Conservation (phyloP, 2,797 vertebrate species). For the Peromyscus eremicus region DNA sequence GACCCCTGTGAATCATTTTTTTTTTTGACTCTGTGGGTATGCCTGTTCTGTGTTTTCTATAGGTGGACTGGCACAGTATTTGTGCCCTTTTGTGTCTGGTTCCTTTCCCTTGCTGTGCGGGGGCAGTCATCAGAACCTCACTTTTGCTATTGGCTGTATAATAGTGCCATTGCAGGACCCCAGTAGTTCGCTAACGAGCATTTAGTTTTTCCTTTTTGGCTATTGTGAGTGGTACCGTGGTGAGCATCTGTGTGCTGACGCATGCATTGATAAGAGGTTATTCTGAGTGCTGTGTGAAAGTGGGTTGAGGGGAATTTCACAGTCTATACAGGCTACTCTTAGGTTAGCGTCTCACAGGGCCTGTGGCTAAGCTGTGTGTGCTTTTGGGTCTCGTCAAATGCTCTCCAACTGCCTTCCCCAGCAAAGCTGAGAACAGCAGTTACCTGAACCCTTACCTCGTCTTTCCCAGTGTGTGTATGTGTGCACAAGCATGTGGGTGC, state of each 20-base stretch:
- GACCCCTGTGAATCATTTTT: neutral
- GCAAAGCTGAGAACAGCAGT: neutral
- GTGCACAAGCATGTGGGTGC: neutral
- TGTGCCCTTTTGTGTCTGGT: neutral
- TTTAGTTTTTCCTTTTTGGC: neutral
- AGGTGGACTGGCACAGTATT: fast-evolving
- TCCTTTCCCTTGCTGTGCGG: too few species aligned
- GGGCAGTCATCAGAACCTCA: neutral
- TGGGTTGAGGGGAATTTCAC: neutral
- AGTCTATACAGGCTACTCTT: fast-evolving
- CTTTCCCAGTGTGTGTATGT: neutral
- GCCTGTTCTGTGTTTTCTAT: too few species aligned
- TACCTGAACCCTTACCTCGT: neutral
- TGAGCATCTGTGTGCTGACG: neutral
- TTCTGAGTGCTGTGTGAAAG: neutral
- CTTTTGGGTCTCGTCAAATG: neutral
- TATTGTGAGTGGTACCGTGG: neutral
- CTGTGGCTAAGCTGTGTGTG: fast-evolving
- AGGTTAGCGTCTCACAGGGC: neutral
- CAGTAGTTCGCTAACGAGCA: neutral
- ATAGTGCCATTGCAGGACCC: too few species aligned
- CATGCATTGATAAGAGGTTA: neutral
- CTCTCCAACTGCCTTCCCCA: neutral
- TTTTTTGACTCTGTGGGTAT: neutral
- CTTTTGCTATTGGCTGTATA: neutral